Evolutionary conservation across 1,140 invertebrate genomes (phyloP).

Genomic region (Lamellibrachia luymesi): DNA sequence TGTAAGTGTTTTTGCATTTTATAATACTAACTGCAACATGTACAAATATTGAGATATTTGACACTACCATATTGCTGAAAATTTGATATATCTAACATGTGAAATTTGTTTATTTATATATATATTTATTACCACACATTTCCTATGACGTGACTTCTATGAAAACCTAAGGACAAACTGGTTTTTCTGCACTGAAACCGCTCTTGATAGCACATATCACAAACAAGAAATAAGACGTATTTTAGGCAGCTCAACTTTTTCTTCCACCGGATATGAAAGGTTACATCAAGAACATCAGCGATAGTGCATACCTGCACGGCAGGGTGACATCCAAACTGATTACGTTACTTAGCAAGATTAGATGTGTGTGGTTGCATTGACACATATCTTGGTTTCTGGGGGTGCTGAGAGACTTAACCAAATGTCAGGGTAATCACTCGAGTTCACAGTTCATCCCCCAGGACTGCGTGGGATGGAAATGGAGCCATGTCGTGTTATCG

Average conservation of each 20-base stretch:
- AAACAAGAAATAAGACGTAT: background rate
- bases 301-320: constrained; percentile 13
- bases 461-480: background rate
- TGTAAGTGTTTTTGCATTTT: background rate
- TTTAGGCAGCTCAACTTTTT: background rate
- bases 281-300: background rate
- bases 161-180: background rate
- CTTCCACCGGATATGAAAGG: constrained; percentile 22
- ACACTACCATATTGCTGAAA: background rate
- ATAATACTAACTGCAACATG: background rate
- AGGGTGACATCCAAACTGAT: background rate
- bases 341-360: background rate
- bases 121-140: background rate
- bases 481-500: background rate
- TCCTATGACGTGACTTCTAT: background rate
- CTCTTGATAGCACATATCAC: background rate
- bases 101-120: background rate
- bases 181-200: background rate
- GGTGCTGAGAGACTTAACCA: background rate
- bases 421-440: background rate
- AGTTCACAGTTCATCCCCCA: background rate
- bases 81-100: background rate
- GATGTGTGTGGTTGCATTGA: background rate
- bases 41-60: background rate
- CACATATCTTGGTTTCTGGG: background rate